Percentiles rank a stretch among this genome's conserved stretches.
phyloP scores from a whole-genome alignment of 2,888 invertebrate genomes.

The Frankliniella intonsa region DNA sequence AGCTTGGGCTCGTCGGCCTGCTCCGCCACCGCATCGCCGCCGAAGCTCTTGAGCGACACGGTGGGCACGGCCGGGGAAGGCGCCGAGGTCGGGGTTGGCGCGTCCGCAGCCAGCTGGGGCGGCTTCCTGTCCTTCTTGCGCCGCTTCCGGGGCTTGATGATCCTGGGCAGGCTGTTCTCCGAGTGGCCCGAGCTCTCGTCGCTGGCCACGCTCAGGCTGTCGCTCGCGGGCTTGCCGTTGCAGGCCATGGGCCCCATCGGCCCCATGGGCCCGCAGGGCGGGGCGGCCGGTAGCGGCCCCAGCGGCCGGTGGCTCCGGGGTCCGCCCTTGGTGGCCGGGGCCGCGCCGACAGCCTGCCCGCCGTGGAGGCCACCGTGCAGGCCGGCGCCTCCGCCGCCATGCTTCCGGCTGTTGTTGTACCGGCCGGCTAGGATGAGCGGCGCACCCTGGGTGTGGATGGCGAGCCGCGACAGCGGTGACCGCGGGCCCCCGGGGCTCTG shows the following conservation, averaged over 20 bases:
- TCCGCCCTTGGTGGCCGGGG: slow-evolving; percentile 32
- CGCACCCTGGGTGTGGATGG: slow-evolving; percentile 78
- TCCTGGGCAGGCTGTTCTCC: slow-evolving; percentile 76
- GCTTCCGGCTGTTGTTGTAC: slow-evolving; percentile 53
- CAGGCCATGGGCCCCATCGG: neutral
- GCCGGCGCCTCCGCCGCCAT: slow-evolving; percentile 36
- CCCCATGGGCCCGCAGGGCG: neutral
- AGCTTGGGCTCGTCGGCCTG: slow-evolving; percentile 42
- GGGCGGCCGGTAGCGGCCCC: neutral
- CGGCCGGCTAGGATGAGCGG: slow-evolving; percentile 72
- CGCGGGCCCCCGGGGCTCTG: slow-evolving; percentile 39
- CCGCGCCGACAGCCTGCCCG: slow-evolving; percentile 35
- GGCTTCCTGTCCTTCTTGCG: slow-evolving; percentile 86
- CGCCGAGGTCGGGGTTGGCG: slow-evolving; percentile 34
- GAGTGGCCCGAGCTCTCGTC: slow-evolving; percentile 67
- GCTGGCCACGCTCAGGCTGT: slow-evolving; percentile 68
- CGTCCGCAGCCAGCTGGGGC: slow-evolving; percentile 41
- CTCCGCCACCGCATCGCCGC: slow-evolving; percentile 30
- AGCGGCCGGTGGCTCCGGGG: neutral
- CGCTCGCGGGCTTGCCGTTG: slow-evolving; percentile 41
- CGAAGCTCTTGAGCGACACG: slow-evolving; percentile 33
- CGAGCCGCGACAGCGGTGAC: slow-evolving; percentile 65
- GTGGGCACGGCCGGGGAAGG: slow-evolving; percentile 40
- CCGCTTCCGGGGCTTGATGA: slow-evolving; percentile 83
- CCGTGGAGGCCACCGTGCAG: slow-evolving; percentile 30